Evolutionary conservation across 1,140 invertebrate genomes (phyloP), one percentile per base, ranked within the genome.

Genomic region (Drosophila nannoptera): DNA sequence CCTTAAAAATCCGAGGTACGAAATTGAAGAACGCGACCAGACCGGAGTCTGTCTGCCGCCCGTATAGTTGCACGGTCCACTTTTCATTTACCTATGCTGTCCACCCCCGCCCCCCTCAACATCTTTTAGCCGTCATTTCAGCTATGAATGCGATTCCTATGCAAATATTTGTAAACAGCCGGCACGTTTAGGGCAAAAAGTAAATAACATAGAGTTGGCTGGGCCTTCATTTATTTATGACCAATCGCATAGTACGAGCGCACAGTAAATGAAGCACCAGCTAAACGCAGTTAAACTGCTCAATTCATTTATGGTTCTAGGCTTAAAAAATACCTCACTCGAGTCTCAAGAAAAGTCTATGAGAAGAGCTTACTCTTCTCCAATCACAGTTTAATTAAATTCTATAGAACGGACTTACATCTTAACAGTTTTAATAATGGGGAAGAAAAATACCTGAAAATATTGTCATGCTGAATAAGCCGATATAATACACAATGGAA

Each of bases 131-230:
- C 46, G 45, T 33, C 42, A 50, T 50, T 70, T 29, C 22, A 78
- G 68, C 75, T 73, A 76, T 78, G 73, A 78, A 78, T 78, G 63
- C 69, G 64, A 72, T 69, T 82, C 68, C 43, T 72, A 83, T 78
- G 65, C 67, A 75, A 78, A 76, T 78, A 42, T 72, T 60, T 64
- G 62, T 70, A 61, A 48, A 5, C 38, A 32, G 12, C 35, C 32
- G 35, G 42, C 61, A 59, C 62, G 61, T 74, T 5, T 54, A 55
- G 7, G 22, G 14, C 40, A 45, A 12, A 53, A 31, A 33, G n/a
- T n/a, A 35, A 61, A 36, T 55, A 43, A 16, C 49, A 56, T 29
- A 56, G 3, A 6, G 33, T 31, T 9, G n/a, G 11, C 16, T 9
- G n/a, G 11, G 16, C 9, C 7, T 14, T 12, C 12, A 45, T 55